These are phyloP conservation scores for Sula dactylatra DNA, from an alignment of 2,113 vertebrate genomes.

Conservation along the genomic window DNA sequence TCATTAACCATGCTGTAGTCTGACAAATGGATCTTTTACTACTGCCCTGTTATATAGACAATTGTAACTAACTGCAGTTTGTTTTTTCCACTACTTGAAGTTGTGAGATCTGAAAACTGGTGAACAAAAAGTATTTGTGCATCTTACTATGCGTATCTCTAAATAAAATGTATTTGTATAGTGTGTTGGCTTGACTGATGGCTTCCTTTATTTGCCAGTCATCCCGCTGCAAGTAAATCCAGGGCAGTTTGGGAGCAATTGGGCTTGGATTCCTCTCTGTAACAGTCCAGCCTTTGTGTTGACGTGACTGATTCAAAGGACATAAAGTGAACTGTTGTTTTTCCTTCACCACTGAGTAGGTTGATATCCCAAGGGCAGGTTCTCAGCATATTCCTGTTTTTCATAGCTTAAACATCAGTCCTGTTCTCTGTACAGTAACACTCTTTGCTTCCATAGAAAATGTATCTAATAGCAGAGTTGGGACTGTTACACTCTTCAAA, in stretches of 20 bases:
- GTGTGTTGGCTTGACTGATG: not conserved
- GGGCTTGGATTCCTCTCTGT: not conserved
- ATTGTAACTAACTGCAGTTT: constrained; percentile 26
- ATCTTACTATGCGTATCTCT: constrained; percentile 52
- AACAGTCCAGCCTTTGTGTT: not conserved
- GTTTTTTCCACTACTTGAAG: constrained; percentile 30
- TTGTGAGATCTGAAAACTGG: constrained; percentile 15
- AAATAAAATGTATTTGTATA: constrained; percentile 68
- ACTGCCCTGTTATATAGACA: not conserved
- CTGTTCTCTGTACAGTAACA: not conserved
- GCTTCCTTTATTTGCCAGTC: not conserved
- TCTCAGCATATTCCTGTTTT: not conserved
- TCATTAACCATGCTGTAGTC: not conserved
- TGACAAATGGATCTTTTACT: constrained; percentile 26
- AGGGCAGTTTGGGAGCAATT: not conserved
- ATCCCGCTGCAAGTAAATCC: not conserved
- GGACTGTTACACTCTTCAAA: not conserved
- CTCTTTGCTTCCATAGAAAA: not conserved
- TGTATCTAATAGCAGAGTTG: not conserved
- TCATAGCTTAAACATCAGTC: not conserved
- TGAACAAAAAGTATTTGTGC: constrained; percentile 54
- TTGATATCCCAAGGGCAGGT: not conserved
- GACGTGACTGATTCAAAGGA: not conserved
- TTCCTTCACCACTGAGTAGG: not conserved
- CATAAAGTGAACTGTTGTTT: not conserved